Evolutionary conservation across 2,113 vertebrate genomes (phyloP).

Genomic region (Labrus mixtus): DNA sequence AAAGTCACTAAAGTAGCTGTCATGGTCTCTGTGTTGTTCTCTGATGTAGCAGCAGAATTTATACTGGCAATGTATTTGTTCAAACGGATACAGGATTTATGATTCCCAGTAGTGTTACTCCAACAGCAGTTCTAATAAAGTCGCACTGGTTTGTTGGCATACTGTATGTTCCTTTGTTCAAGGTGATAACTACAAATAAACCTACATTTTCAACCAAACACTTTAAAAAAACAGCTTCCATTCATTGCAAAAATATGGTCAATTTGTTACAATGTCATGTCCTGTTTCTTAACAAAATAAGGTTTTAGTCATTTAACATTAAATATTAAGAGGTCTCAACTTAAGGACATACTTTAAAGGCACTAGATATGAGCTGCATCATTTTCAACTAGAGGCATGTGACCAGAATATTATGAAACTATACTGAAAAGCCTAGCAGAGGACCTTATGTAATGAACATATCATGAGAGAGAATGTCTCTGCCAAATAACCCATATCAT

Average conservation of each 20-base stretch:
- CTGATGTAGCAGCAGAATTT: too few relatives aligned
- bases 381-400: not conserved
- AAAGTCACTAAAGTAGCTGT: too few relatives aligned
- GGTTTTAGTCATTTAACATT: not conserved
- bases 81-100: not conserved
- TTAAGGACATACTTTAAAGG: not conserved
- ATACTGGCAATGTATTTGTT: not conserved
- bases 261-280: too few relatives aligned
- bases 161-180: too few relatives aligned
- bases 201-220: not conserved
- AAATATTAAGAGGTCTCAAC: not conserved
- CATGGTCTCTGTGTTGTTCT: too few relatives aligned
- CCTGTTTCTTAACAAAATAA: not conserved
- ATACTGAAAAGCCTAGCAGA: not conserved
- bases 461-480: conserved; percentile 15
- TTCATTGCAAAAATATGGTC: not conserved
- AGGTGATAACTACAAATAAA: too few relatives aligned
- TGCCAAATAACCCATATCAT: conserved; percentile 16
- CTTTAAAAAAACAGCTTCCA: not conserved
- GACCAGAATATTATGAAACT: not conserved
- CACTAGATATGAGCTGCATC: not conserved
- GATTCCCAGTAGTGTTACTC: not conserved
- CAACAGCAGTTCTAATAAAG: not conserved
- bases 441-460: conserved; percentile 17
- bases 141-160: not conserved